These are phyloP conservation scores for Stomatorhinus ivindoensis DNA, from an alignment of 2,113 vertebrate genomes.

Conservation along the genomic window DNA sequence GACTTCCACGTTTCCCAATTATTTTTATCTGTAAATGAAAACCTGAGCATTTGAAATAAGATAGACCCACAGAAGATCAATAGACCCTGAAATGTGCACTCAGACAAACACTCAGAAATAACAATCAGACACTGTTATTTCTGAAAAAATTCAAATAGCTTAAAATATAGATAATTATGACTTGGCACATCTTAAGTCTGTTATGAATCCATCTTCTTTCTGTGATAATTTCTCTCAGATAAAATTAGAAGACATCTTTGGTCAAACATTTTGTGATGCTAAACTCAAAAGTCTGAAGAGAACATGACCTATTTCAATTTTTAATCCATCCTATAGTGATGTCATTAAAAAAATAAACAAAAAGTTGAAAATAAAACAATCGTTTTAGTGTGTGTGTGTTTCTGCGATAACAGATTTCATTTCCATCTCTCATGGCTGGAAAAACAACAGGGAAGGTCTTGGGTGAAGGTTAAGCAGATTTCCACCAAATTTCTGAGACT, in stretches of 20 bases:
- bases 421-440: neutral
- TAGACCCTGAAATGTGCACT: neutral
- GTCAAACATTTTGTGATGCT: neutral
- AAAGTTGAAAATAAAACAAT: neutral
- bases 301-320: neutral
- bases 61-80: neutral
- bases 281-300: neutral
- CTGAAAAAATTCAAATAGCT: neutral
- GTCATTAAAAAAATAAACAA: neutral
- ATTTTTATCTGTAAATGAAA: conserved; percentile 8
- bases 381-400: neutral
- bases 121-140: neutral
- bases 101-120: neutral
- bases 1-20: neutral
- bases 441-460: neutral
- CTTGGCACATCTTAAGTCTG: neutral
- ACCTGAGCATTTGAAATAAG: neutral
- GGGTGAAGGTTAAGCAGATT: neutral
- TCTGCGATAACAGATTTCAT: neutral
- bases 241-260: neutral
- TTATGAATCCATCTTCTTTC: neutral
- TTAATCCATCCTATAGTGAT: neutral
- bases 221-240: neutral
- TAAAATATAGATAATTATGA: neutral
- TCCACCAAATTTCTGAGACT: neutral